phyloP scores from a whole-genome alignment of 2,888 invertebrate genomes.

The Phengaris alcon region DNA sequence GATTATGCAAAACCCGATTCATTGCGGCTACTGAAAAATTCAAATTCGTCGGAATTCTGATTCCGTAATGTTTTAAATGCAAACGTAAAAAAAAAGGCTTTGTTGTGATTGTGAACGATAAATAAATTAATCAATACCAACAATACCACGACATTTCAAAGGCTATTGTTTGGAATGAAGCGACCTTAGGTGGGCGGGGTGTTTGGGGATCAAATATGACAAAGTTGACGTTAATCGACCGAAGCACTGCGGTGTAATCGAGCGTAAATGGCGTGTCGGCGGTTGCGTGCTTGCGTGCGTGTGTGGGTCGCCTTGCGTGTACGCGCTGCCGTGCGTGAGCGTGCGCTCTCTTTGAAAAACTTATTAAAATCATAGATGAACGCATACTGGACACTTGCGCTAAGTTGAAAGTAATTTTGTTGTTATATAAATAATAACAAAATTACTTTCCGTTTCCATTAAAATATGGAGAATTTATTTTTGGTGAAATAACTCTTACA shows the following conservation, averaged over 20 bases:
- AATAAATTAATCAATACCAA: conserved; percentile 14
- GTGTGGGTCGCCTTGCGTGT: conserved; percentile 48
- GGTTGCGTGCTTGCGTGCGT: conserved; percentile 44
- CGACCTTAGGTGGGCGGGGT: conserved; percentile 27
- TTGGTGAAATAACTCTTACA: too few relatives aligned
- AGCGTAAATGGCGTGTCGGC: conserved; percentile 57
- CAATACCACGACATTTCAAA: conserved; percentile 1
- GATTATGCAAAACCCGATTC: conserved; percentile 1
- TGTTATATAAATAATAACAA: too few relatives aligned
- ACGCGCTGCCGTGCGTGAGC: conserved; percentile 42
- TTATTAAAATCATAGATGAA: conserved; percentile 57
- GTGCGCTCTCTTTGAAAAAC: conserved; percentile 65
- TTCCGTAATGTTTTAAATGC: not conserved
- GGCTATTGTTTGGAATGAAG: conserved; percentile 6
- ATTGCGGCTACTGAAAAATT: not conserved
- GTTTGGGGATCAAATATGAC: conserved; percentile 30
- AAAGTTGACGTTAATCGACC: conserved; percentile 40
- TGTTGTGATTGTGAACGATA: not conserved
- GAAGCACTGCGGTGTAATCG: conserved; percentile 51
- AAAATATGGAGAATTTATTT: too few relatives aligned
- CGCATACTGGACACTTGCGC: conserved; percentile 30
- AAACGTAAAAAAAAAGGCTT: not conserved
- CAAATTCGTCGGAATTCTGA: not conserved
- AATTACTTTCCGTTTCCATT: too few relatives aligned
- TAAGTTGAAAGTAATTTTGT: not conserved